A percentile compares a stretch with the other conserved stretches of the same genome.
phyloP scores from a whole-genome alignment of 2,113 vertebrate genomes.

The Probosciger aterrimus region DNA sequence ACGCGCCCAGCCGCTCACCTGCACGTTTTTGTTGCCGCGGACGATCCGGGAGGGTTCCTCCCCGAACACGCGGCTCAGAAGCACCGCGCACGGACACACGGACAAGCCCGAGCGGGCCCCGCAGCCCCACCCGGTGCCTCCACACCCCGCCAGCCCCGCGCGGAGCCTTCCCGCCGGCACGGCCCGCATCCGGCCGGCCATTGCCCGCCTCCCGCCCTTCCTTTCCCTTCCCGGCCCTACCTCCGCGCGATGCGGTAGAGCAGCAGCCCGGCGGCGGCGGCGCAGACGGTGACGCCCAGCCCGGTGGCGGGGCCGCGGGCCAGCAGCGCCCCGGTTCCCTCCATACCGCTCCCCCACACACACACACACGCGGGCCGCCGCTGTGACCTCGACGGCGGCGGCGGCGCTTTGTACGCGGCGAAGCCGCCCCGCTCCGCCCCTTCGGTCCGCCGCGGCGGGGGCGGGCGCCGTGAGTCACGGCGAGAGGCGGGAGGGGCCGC shows the following conservation, averaged over 20 bases:
- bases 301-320: slow-evolving; percentile 70
- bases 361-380: background rate
- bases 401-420: slow-evolving; percentile 60
- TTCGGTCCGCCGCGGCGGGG: background rate
- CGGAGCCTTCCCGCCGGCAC: background rate
- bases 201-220: background rate
- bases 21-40: accelerated
- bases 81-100: background rate
- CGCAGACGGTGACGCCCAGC: slow-evolving; percentile 82
- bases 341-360: slow-evolving; percentile 76
- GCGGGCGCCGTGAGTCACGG: background rate
- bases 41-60: accelerated
- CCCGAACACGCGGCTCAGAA: background rate
- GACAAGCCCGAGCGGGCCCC: background rate
- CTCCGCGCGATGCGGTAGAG: slow-evolving; percentile 84
- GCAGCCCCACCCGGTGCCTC: background rate
- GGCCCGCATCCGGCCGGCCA: background rate
- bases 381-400: slow-evolving; percentile 37
- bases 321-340: slow-evolving; percentile 73
- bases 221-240: slow-evolving; percentile 77
- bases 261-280: slow-evolving; percentile 81
- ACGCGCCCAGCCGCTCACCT: accelerated
- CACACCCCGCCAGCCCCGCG: background rate
- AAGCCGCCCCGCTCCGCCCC: background rate
- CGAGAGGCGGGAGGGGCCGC: background rate